Base-by-base conservation (phyloP, 2,113 vertebrate species). In the Amphiprion ocellaris region DNA sequence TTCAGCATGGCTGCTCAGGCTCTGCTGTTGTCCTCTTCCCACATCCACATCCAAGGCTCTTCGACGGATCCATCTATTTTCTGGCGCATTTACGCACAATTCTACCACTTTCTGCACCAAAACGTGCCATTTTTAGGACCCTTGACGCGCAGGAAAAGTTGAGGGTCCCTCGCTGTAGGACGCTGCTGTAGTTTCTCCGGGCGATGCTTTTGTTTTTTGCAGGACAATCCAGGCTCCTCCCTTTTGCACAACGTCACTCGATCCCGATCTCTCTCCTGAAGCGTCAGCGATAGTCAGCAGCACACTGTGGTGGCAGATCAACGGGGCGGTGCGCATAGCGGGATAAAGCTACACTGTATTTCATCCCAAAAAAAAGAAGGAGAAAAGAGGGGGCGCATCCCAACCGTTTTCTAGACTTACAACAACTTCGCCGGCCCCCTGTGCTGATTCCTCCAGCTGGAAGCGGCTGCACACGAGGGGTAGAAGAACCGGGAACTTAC, bases 141-240 rank as follows among this genome's bases (percentile, higher is more conserved):
- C 12, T 14, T 3, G 1, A 54, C 26, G 17, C 0, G 21, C 17
- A 17, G 2, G 6, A 23, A 60, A 77, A 79, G 74, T 83, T 49
- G 2, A 3, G 72, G 54, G 5, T 70, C 69, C 50, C 58, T 71
- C 64, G 24, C 50, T 33, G 19, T 9, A 4, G 59, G 41, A 41
- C 23, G 46, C 49, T 49, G 58, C 68, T 55, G 64, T 47, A 39
- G 58, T 56, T 64, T 4, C 39, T 24, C 61, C 74, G 46, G 15
- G 39, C 63, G 41, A 65, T 39, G 66, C 65, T 12, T 79, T 56
- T 67, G 23, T 30, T 37, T 37, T 77, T 60, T 70, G 81, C 81
- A 81, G 89, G 80, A 87, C 73, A 55, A 80, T 68, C 50, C 73
- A 92, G 79, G 81, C 92, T 83, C 94, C 94, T 90, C 94, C 92